Percentiles rank a stretch among this genome's conserved stretches.
These are phyloP conservation scores for Netelia fuscicornis DNA, from an alignment of 2,888 invertebrate species.

Conservation along the genomic window DNA sequence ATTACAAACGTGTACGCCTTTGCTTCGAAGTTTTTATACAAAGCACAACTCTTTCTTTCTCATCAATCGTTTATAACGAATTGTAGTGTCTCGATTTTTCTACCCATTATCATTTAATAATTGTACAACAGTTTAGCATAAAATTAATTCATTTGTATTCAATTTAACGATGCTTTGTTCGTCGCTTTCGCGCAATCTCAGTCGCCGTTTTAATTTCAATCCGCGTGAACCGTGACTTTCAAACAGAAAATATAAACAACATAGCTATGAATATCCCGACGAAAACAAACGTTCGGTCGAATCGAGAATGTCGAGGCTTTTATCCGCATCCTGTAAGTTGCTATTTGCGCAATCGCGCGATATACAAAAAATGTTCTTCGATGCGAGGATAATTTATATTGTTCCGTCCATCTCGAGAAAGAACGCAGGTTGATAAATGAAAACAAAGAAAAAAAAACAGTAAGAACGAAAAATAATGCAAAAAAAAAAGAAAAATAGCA, in stretches of 20 bases:
- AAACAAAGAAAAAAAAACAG: slow-evolving; percentile 37
- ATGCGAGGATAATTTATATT: too few species aligned
- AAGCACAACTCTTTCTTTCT: too few species aligned
- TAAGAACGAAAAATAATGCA: slow-evolving; percentile 38
- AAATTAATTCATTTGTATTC: not conserved
- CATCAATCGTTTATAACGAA: slow-evolving; percentile 1
- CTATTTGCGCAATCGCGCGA: slow-evolving; percentile 74
- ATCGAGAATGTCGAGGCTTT: slow-evolving; percentile 61
- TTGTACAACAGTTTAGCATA: too few species aligned
- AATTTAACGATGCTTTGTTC: not conserved
- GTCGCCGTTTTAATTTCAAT: too few species aligned
- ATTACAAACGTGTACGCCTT: too few species aligned
- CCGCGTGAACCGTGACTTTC: too few species aligned
- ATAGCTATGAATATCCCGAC: not conserved
- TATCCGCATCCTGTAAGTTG: slow-evolving; percentile 78
- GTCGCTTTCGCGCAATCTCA: too few species aligned
- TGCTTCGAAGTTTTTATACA: too few species aligned
- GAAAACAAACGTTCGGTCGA: not conserved
- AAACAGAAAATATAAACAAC: too few species aligned
- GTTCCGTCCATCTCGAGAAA: too few species aligned
- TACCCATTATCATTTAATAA: too few species aligned
- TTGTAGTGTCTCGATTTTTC: not conserved
- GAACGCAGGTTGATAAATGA: not conserved
- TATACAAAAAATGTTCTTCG: slow-evolving; percentile 59
- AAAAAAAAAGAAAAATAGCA: slow-evolving; percentile 74